A percentile compares a stretch with the other conserved stretches of the same genome.
These are phyloP conservation scores for Stichodactyla helianthus DNA, from an alignment of 64 coral and sea anemone species.

Conservation along the genomic window DNA sequence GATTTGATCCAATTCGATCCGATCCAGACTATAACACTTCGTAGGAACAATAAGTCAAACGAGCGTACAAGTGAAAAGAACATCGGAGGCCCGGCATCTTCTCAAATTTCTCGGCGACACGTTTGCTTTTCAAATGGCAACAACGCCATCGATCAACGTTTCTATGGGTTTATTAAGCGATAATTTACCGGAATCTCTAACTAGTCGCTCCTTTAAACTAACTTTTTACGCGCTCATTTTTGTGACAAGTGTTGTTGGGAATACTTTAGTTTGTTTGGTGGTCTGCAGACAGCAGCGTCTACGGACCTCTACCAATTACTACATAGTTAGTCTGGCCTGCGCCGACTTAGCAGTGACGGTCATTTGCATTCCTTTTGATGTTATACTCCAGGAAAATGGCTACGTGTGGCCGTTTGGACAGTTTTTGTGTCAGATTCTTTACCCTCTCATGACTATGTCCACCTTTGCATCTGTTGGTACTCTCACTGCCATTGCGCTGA, in stretches of 20 bases:
- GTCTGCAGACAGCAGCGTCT: conserved; percentile 75
- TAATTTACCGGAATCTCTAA: neutral
- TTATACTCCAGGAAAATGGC: conserved; percentile 67
- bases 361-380: conserved; percentile 87
- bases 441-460: conserved; percentile 86
- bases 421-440: conserved; percentile 66
- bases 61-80: no score
- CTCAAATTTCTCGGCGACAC: neutral
- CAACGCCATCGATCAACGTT: neutral
- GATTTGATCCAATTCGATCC: no score
- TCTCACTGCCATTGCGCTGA: conserved; percentile 76
- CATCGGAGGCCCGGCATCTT: neutral
- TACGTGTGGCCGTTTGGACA: conserved; percentile 76
- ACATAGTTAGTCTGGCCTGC: conserved; percentile 76
- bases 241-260: conserved; percentile 55
- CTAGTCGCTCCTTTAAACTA: conserved; percentile 38
- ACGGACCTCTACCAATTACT: conserved; percentile 86
- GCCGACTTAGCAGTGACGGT: conserved; percentile 72
- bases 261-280: conserved; percentile 73
- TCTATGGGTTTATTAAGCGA: neutral
- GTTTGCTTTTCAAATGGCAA: neutral
- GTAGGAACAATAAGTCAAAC: no score
- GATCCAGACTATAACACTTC: no score
- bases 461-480: conserved; percentile 80
- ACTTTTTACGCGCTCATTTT: conserved; percentile 57